Percentiles rank a stretch among this genome's conserved stretches.
These are phyloP conservation scores for Formica selysi DNA, from an alignment of 1,140 invertebrate species.

Conservation along the genomic window DNA sequence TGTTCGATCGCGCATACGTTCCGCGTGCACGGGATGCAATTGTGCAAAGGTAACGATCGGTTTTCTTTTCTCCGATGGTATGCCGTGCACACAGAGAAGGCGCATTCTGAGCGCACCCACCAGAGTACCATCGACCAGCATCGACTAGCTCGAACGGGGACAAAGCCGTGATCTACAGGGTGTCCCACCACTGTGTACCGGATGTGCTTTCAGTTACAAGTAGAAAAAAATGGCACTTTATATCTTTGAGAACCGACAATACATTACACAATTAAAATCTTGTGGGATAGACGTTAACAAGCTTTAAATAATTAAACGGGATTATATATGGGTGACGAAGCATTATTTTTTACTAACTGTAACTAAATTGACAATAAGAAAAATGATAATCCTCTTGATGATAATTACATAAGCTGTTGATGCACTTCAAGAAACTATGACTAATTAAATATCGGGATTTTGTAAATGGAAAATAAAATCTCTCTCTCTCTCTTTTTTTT, in stretches of 20 bases:
- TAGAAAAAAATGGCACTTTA: background rate
- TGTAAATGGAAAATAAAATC: background rate
- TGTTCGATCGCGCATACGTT: constrained; percentile 76
- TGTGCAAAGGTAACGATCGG: constrained; percentile 83
- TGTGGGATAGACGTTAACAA: background rate
- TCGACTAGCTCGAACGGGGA: constrained; percentile 57
- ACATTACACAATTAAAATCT: too few relatives aligned
- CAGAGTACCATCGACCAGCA: constrained; percentile 60
- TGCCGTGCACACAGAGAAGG: constrained; percentile 75
- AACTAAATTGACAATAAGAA: background rate
- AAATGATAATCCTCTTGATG: background rate
- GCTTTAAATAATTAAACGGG: background rate
- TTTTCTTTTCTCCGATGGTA: constrained; percentile 80
- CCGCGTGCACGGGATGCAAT: constrained; percentile 77
- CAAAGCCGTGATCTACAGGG: constrained; percentile 57
- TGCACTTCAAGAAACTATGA: background rate
- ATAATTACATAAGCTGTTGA: background rate
- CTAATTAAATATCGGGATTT: background rate
- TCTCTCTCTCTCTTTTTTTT: too few relatives aligned
- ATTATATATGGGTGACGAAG: background rate
- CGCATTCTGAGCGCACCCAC: constrained; percentile 83
- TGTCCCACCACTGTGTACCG: constrained; percentile 41
- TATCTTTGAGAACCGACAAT: background rate
- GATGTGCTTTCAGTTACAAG: background rate
- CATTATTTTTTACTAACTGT: background rate